These are phyloP conservation scores for Ophonus ardosiacus DNA, from an alignment of 2,888 invertebrate genomes.

Conservation along the genomic window DNA sequence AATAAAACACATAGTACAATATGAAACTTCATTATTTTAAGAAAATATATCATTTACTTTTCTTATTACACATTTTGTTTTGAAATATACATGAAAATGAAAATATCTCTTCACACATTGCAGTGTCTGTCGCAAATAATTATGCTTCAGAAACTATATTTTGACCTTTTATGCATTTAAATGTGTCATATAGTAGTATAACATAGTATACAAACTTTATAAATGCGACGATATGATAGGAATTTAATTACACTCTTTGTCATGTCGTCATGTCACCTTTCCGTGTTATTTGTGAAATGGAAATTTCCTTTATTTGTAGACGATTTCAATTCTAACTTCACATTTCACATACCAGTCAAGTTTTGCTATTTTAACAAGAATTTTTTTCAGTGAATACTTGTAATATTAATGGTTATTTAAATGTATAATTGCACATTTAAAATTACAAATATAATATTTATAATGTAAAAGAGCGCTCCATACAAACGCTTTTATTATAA, in stretches of 20 bases:
- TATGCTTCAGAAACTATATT: neutral
- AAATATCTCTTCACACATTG: neutral
- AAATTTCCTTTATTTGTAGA: constrained; percentile 17
- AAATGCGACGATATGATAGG: constrained; percentile 53
- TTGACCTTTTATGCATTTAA: neutral
- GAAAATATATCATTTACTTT: too few relatives aligned
- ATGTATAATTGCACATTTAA: too few relatives aligned
- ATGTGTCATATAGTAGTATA: neutral
- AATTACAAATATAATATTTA: too few relatives aligned
- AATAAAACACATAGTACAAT: too few relatives aligned
- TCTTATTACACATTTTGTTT: too few relatives aligned
- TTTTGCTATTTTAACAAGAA: neutral
- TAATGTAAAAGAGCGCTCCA: too few relatives aligned
- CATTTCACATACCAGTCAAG: neutral
- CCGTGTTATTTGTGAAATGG: constrained; percentile 36
- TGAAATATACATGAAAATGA: too few relatives aligned
- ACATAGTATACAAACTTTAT: constrained; percentile 23
- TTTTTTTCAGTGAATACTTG: too few relatives aligned
- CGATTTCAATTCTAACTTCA: neutral
- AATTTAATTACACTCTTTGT: constrained; percentile 57
- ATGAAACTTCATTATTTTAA: too few relatives aligned
- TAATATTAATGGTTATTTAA: too few relatives aligned
- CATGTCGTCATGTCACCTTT: constrained; percentile 50
- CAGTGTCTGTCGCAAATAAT: neutral
- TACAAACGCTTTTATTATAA: too few relatives aligned